Base-by-base conservation (phyloP, 2,888 invertebrate species). In the Lithophane ornitopus region DNA sequence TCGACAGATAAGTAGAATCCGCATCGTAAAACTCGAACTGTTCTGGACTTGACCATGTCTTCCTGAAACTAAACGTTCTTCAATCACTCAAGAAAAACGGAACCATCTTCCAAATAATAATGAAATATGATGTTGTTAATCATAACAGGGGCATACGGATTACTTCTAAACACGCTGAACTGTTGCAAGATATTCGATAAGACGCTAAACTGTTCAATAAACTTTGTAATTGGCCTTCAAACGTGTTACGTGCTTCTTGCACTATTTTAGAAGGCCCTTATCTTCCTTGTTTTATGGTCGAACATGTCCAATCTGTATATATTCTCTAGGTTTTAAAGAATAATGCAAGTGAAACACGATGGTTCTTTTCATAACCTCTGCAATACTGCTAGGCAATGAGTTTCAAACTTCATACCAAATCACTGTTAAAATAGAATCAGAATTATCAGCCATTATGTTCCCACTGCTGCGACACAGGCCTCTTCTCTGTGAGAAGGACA, bases 161-260 rank as follows among this genome's bases (percentile, higher is more conserved):
- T 22, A 66, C 46, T 56, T 74, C 16, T 19, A 12, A 49, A 41
- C 41, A 39, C 1, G n/a, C 22, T 54, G 9, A 76, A 71, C 70
- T 54, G 52, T 52, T 62, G 52, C 54, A 44, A 74, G 22, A 62
- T 34, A 19, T 77, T 28, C 44, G 54, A 28, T 14, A 59, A 16
- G 28, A 39, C 65, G 59, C 28, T 75, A 49, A 75, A 22, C 19
- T 52, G 56, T 28, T 68, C 44, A 62, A 46, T 82, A 68, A 82
- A 76, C 82, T 76, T 52, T 26, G 52, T 28, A 7, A 46, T 67
- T 44, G 49, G 2, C 61, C 62, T 77, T 79, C 49, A 46, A 63
- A 52, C 49, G 12, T 49, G 46, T n/a, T 46, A 39, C 54, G 81
- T 74, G 74, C 9, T 41, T 22, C 14, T 12, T 62, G n/a, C 1